Evolutionary conservation across 1,140 invertebrate species (phyloP).

Genomic region (Epicauta chinensis): DNA sequence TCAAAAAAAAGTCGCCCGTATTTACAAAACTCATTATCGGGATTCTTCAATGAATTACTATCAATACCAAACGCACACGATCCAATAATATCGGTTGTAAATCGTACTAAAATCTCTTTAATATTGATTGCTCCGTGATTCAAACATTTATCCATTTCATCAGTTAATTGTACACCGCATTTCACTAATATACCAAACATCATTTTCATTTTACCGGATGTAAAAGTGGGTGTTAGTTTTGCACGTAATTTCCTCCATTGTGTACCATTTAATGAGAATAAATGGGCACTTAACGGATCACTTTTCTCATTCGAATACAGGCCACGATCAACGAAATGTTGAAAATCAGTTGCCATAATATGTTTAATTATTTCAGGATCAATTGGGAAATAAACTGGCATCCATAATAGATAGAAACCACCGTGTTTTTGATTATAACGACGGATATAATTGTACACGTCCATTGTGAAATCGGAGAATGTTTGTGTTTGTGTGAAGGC

Average conservation of each 20-base stretch:
- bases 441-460: neutral
- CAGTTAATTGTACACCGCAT: constrained; percentile 12
- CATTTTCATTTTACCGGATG: constrained; percentile 43
- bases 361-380: constrained; percentile 8
- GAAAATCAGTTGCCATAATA: constrained; percentile 39
- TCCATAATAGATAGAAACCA: constrained; percentile 21
- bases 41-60: constrained; percentile 42
- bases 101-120: constrained; percentile 40
- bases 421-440: constrained; percentile 16
- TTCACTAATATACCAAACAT: constrained; percentile 35
- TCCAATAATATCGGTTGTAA: constrained; percentile 48
- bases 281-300: constrained; percentile 43
- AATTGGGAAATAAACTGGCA: constrained; percentile 2
- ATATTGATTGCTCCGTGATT: constrained; percentile 34
- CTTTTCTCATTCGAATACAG: constrained; percentile 36
- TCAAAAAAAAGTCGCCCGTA: constrained; percentile 6
- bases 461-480: neutral
- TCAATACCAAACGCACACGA: constrained; percentile 48
- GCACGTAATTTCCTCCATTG: constrained; percentile 44
- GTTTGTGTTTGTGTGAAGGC: constrained; percentile 10
- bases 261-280: constrained; percentile 42
- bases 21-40: constrained; percentile 40
- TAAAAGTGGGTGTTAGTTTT: constrained; percentile 43
- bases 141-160: neutral
- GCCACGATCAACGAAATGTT: constrained; percentile 43